Evolutionary conservation across 2,888 invertebrate species (phyloP), one percentile per base, ranked within the genome.

Genomic region (Oegoconia quadripuncta): DNA sequence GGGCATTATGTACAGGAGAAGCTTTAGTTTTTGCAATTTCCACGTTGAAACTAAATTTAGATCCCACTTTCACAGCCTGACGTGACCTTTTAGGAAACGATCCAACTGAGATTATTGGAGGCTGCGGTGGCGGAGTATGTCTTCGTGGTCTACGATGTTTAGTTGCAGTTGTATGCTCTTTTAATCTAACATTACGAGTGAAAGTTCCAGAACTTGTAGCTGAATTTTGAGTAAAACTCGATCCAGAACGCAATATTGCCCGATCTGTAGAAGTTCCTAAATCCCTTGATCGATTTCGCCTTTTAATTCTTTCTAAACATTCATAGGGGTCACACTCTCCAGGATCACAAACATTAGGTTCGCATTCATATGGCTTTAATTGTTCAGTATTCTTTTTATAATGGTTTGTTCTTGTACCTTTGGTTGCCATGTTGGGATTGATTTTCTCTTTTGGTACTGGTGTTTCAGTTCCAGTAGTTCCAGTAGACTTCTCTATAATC

Each of bases 21-120:
- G n/a, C n/a, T n/a, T n/a, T n/a, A n/a, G 34, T 31, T 40, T 44
- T 54, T 60, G 26, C 32, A 40, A 61, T 58, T 34, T 61, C 48
- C 25, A 61, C 41, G 25, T 46, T 41, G 37, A 59, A 58, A 41
- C 51, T 56, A 33, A 59, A 55, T 13, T 34, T 42, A 7, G 61
- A 61, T 7, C 56, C 47, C 27, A 53, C 39, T n/a, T 29, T 45
- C 5, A 52, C 47, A 15, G 35, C 36, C 37, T 49, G 48, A 4
- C 42, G 27, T 2, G 27, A 27, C 14, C 27, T 12, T 6, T 12
- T 6, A 27, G 27, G 8, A 27, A 27, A 3, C 5, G 2, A 13
- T 6, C 14, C 13, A 27, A 27, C 12, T 3, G 27, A 27, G 5
- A 13, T 27, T 6, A 2, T 1, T 6, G 14, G 1, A 12, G 5